These are phyloP conservation scores for Chironex yamaguchii DNA, from an alignment of 30 jellyfish, hydroid and myxozoan species.

Conservation along the genomic window DNA sequence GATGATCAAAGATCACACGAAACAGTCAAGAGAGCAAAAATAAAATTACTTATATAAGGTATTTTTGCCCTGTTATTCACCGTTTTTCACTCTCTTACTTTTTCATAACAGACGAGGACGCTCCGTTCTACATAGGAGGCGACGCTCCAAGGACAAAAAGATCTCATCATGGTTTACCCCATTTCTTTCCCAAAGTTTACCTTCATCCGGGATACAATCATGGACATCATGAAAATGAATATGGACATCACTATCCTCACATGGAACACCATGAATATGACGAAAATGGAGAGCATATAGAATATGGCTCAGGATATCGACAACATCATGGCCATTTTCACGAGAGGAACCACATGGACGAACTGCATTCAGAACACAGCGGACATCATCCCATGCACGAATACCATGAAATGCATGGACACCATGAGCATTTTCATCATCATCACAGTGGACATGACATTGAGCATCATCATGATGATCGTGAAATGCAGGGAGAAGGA, in stretches of 20 bases:
- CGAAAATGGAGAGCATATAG: conserved; percentile 27
- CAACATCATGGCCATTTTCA: conserved; percentile 17
- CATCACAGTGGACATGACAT: conserved; percentile 70
- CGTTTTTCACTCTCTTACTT: no score
- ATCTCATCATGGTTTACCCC: neutral
- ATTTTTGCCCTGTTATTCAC: no score
- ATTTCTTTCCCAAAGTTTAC: neutral
- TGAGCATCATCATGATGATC: conserved; percentile 69
- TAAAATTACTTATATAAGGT: no score
- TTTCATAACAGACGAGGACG: no score
- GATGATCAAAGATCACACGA: no score
- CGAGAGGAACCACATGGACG: conserved; percentile 25
- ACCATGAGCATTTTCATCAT: neutral
- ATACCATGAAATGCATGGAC: neutral
- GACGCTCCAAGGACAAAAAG: neutral
- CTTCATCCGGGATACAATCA: conserved; percentile 64
- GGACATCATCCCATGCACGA: neutral
- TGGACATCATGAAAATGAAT: conserved; percentile 75
- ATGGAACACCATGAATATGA: conserved; percentile 66
- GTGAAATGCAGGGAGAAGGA: conserved; percentile 65
- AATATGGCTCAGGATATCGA: conserved; percentile 35
- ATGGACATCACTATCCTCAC: conserved; percentile 62
- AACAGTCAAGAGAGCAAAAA: no score
- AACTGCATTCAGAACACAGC: neutral
- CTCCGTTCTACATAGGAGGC: no score